A percentile compares a stretch with the other conserved stretches of the same genome.
These are phyloP conservation scores for Meleagris gallopavo DNA, from an alignment of 2,113 vertebrate genomes.

Conservation along the genomic window DNA sequence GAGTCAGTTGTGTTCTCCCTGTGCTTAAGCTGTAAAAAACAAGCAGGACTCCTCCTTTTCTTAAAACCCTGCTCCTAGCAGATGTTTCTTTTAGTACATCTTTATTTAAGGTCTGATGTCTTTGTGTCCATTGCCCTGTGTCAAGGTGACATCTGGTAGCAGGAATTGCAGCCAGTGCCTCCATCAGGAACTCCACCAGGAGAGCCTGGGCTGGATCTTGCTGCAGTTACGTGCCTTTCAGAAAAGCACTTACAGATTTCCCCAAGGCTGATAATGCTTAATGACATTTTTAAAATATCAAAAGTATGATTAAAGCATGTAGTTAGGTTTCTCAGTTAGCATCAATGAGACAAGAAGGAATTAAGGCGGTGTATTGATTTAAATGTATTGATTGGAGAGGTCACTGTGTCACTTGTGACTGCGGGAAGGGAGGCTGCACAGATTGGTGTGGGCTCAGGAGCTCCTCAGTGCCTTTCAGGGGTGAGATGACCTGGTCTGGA, in stretches of 20 bases:
- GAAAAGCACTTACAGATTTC: background rate
- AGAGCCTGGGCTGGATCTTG: background rate
- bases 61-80: background rate
- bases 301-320: background rate
- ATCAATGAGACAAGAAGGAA: background rate
- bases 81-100: background rate
- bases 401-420: background rate
- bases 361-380: conserved; percentile 23
- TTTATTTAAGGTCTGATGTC: background rate
- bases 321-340: conserved; percentile 7
- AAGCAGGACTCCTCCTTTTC: background rate
- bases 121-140: background rate
- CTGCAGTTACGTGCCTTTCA: background rate
- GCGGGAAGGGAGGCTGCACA: background rate
- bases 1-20: background rate
- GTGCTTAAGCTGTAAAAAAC: background rate
- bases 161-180: background rate
- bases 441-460: background rate
- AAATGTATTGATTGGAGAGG: background rate
- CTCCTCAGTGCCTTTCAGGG: background rate
- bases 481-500: background rate
- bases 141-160: conserved; percentile 14
- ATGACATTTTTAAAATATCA: background rate
- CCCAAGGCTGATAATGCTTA: background rate
- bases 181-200: too few species aligned